These are phyloP conservation scores for Chaetorhynchus papuensis DNA, from an alignment of 2,113 vertebrate genomes.

Conservation along the genomic window DNA sequence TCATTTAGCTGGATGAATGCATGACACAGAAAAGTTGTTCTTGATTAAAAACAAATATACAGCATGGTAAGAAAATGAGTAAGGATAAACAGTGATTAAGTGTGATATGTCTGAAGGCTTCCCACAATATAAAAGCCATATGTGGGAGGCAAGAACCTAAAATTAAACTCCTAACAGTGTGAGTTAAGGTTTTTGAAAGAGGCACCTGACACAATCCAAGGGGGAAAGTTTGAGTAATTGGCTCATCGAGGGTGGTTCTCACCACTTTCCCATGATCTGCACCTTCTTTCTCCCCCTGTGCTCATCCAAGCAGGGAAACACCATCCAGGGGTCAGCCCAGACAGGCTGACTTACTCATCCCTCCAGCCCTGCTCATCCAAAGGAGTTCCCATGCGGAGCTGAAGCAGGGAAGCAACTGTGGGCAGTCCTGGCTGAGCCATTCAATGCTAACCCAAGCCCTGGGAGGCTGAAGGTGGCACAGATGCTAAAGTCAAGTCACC, in stretches of 20 bases:
- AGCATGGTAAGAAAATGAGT: constrained; percentile 50
- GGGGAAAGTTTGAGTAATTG: constrained; percentile 37
- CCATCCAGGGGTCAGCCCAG: background rate
- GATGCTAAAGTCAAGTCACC: background rate
- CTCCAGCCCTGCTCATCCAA: background rate
- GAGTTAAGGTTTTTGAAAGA: constrained; percentile 33
- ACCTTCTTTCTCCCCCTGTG: background rate
- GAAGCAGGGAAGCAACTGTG: background rate
- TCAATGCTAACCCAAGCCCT: background rate
- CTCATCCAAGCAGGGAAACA: constrained; percentile 6
- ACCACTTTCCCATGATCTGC: constrained; percentile 34
- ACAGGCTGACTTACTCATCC: background rate
- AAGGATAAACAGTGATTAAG: constrained; percentile 58
- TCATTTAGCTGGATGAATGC: background rate
- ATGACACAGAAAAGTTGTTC: constrained; percentile 44
- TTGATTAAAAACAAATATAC: constrained; percentile 62
- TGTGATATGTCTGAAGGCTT: constrained; percentile 57
- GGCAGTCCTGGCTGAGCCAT: background rate
- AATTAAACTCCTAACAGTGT: constrained; percentile 47
- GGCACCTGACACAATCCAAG: constrained; percentile 45
- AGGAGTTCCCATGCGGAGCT: accelerated
- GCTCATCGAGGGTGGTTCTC: background rate
- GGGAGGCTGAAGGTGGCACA: background rate
- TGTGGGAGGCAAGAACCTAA: constrained; percentile 46
- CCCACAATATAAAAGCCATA: constrained; percentile 63